Evolutionary conservation across 2,113 vertebrate species (phyloP), one percentile per base, ranked within the genome.

Genomic region (Aix galericulata): DNA sequence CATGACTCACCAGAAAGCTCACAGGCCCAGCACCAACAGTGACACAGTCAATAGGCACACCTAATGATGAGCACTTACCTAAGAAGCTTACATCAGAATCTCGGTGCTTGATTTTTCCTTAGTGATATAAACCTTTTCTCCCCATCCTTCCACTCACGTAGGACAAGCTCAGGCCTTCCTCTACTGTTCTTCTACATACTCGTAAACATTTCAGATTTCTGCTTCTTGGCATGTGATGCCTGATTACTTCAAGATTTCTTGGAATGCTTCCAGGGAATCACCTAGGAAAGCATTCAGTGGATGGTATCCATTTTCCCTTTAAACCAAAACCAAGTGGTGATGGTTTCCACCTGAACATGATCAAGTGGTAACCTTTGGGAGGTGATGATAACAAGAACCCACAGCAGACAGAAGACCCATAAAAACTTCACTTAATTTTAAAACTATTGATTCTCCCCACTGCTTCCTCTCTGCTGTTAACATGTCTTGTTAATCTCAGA

Each of bases 61-160:
- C n/a, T 23, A 40, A 18, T 55, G 60, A 81, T 1, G 1, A 71
- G 8, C 73, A 48, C 55, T 52, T 50, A 38, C 13, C 36, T 58
- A 81, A 81, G n/a, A 44, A n/a, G 64, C 36, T 59, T n/a, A 46
- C 31, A 67, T 18, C 48, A 52, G 25, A 87, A 55, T 20, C 27
- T 26, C 26, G 5, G 12, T 72, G 27, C 8, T 17, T 5, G 4
- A 42, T 34, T 32, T 73, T 12, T 44, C 34, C 40, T 71, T 59
- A 29, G 42, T n/a, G 18, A 66, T 25, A 18, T 22, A 46, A 14
- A 67, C 32, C 34, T 85, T 80, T 73, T 50, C 56, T 56, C 42
- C 68, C 8, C 22, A 56, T 7, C 17, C 27, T 55, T 26, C 48
- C 0, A 0, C 26, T 74, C 46, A 23, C 25, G 31, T 26, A 26